phyloP scores from a whole-genome alignment of 2,888 invertebrate genomes.

The Strigamia crassipes region DNA sequence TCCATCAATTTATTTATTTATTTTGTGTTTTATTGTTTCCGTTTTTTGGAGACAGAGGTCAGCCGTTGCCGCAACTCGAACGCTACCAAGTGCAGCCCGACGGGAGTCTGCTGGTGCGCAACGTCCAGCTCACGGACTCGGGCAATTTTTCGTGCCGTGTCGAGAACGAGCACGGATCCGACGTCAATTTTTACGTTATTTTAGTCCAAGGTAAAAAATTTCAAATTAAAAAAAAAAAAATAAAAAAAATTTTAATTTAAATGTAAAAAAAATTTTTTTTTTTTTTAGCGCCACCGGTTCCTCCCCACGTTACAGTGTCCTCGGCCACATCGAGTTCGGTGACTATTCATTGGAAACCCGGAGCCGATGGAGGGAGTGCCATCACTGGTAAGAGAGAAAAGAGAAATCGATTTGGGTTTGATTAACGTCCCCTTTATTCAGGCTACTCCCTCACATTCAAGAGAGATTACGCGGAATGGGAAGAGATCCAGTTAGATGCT shows the following conservation, averaged over 20 bases:
- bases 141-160: conserved; percentile 34
- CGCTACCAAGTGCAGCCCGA: background rate
- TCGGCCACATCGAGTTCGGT: conserved; percentile 19
- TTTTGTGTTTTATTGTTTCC: background rate
- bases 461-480: conserved; percentile 94
- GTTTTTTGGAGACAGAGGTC: conserved; percentile 41
- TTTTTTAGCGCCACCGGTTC: conserved; percentile 12
- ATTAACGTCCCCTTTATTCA: conserved; percentile 28
- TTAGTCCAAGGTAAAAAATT: conserved; percentile 43
- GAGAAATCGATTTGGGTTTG: background rate
- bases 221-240: no score
- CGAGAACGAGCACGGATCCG: conserved; percentile 26
- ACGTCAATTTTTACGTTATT: background rate
- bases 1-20: background rate
- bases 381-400: background rate
- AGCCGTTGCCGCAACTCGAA: conserved; percentile 6
- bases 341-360: conserved; percentile 42
- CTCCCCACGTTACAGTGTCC: conserved; percentile 1
- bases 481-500: conserved; percentile 70
- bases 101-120: background rate
- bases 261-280: no score
- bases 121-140: background rate
- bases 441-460: conserved; percentile 92
- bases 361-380: conserved; percentile 36
- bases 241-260: no score